Conservation (phyloP, 2,888 invertebrate species). For the Fissipunctia ypsillon region DNA sequence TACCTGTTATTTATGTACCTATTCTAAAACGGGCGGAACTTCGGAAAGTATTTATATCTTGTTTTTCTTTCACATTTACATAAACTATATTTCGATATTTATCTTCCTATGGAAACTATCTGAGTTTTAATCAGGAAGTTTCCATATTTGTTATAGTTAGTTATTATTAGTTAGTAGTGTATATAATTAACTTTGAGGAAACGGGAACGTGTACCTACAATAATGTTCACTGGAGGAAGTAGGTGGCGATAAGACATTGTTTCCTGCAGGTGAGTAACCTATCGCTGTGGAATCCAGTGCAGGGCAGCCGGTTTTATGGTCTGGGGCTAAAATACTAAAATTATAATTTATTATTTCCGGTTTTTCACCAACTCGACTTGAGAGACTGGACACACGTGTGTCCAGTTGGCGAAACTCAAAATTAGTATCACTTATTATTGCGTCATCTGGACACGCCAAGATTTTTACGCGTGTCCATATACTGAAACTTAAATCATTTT, state of each 20-base stretch:
- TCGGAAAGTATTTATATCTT: constrained; percentile 8
- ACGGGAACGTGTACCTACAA: not conserved
- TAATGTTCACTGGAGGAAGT: constrained; percentile 23
- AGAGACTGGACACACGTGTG: too few relatives aligned
- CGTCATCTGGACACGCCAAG: too few relatives aligned
- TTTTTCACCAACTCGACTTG: too few relatives aligned
- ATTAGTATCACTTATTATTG: too few relatives aligned
- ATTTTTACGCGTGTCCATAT: too few relatives aligned
- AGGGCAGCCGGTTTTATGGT: not conserved
- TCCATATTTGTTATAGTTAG: constrained; percentile 5
- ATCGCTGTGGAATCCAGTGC: not conserved
- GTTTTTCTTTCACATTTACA: constrained; percentile 1
- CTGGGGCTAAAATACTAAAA: not conserved
- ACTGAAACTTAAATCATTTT: too few relatives aligned
- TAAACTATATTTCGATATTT: not conserved
- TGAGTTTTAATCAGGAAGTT: constrained; percentile 19
- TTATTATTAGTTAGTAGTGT: constrained; percentile 1
- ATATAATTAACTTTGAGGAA: constrained; percentile 43
- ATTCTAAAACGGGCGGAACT: not conserved
- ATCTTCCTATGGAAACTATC: not conserved
- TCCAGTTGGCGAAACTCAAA: too few relatives aligned
- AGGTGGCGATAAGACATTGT: constrained; percentile 20
- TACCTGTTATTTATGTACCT: not conserved
- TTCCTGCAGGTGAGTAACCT: constrained; percentile 47
- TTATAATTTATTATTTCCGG: too few relatives aligned